Base-by-base conservation (phyloP, 2,888 invertebrate genomes). In the Eubasilissa splendida region DNA sequence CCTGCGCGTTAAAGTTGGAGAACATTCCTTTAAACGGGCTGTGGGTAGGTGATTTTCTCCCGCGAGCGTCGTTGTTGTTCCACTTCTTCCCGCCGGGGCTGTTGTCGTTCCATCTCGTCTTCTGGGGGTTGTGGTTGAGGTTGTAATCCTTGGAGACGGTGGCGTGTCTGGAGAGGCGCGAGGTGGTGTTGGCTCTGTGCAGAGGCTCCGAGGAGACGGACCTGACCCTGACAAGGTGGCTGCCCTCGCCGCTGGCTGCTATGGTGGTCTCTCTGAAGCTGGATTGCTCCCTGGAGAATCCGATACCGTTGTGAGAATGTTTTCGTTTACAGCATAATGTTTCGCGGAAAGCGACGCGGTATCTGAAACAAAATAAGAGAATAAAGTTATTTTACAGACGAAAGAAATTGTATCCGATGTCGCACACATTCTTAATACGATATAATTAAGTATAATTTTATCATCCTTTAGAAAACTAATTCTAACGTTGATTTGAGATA, bases 311-410 rank as follows among this genome's bases (percentile, higher is more conserved):
- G 78, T 88, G 88, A 0, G 86, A 86, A 1, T 88, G 88, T 53
- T 87, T 87, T 63, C 89, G 88, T 10, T 90, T 90, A 84, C 94
- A 93, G 87, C 94, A 94, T 77, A 96, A 90, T 0, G 95, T 94
- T 86, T 94, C 94, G 82, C 92, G 92, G 87, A 96, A 96, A 0
- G 96, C 96, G 22, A 92, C 91, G 22, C 96, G 91, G 89, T 96
- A 97, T 85, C 94, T 94, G 86, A 86, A 88, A 80, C 91, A 93
- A 75, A 75, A 60, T 42, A 75, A 75, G 12, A 31, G 33, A 8
- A 31, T 75, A 12, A 50, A 75, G 11, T 75, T 9, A 54, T 10
- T 54, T 10, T 73, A 31, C 22, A 54, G 5, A 52, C 50, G 53
- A 50, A 53, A 31, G 70, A 53, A 52, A 22, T 42, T 22, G 60